A percentile compares a stretch with the other conserved stretches of the same genome.
Conservation (phyloP, 2,888 invertebrate species). For the Plagodis pulveraria region DNA sequence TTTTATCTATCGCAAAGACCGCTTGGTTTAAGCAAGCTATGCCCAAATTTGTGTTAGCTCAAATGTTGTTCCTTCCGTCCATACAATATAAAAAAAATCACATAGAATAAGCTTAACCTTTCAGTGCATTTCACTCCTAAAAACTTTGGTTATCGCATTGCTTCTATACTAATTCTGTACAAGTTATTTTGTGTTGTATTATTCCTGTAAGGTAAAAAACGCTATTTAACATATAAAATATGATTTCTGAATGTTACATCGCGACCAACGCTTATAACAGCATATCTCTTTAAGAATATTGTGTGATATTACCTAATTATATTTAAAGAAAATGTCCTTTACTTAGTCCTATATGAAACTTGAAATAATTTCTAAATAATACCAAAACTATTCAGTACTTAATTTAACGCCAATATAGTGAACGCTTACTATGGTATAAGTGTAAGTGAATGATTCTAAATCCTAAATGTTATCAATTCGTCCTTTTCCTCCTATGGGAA, state of each 20-base stretch:
- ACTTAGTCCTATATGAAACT: conserved; percentile 64
- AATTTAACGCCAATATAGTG: conserved; percentile 69
- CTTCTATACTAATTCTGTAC: conserved; percentile 29
- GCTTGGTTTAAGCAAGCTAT: conserved; percentile 18
- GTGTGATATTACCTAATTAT: conserved; percentile 83
- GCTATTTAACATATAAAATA: conserved; percentile 43
- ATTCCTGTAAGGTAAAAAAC: conserved; percentile 38
- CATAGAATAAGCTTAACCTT: conserved; percentile 68
- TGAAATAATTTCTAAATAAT: conserved; percentile 57
- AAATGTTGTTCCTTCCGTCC: conserved; percentile 81
- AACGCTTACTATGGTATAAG: conserved; percentile 65
- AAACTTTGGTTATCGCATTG: conserved; percentile 35
- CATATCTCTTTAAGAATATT: conserved; percentile 82
- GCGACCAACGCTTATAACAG: conserved; percentile 82
- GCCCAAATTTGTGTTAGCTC: conserved; percentile 65
- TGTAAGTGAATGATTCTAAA: conserved; percentile 59
- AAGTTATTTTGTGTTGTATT: conserved; percentile 34
- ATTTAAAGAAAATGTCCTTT: conserved; percentile 69
- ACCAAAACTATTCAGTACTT: conserved; percentile 81
- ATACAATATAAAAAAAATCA: conserved; percentile 66
- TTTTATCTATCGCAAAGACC: background rate
- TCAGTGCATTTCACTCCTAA: conserved; percentile 57
- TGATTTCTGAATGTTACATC: conserved; percentile 65
- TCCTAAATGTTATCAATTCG: conserved; percentile 64
- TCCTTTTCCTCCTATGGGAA: conserved; percentile 48